A percentile compares a stretch with the other conserved stretches of the same genome.
Evolutionary conservation across 1,140 invertebrate genomes (phyloP).

Genomic region (Druon quercuslanigerum): DNA sequence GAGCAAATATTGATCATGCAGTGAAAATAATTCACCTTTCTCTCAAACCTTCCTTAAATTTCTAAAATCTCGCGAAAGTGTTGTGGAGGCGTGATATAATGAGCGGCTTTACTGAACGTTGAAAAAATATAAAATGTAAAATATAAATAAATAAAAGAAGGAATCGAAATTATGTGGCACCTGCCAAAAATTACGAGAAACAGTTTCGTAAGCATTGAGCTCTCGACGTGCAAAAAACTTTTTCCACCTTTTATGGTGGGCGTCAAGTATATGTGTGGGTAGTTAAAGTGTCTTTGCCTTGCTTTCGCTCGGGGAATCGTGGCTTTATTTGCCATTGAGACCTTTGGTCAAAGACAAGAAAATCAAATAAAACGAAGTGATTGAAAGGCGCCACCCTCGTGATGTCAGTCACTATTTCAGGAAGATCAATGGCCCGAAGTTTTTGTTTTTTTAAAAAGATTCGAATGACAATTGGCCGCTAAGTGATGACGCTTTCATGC

Average conservation of each 20-base stretch:
- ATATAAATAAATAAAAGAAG: neutral
- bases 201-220: neutral
- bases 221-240: constrained; percentile 1
- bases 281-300: neutral
- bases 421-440: constrained; percentile 37
- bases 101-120: neutral
- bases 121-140: too few relatives aligned
- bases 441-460: constrained; percentile 29
- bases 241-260: constrained; percentile 34
- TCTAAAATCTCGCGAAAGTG: neutral
- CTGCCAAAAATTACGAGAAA: constrained; percentile 27
- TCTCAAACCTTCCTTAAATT: neutral
- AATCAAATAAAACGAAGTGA: constrained; percentile 16
- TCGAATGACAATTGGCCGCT: constrained; percentile 4
- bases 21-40: neutral
- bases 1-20: too few relatives aligned
- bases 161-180: constrained; percentile 2
- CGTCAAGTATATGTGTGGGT: constrained; percentile 31
- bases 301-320: constrained; percentile 5
- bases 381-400: constrained; percentile 42
- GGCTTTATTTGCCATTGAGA: constrained; percentile 21
- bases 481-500: neutral
- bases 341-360: neutral
- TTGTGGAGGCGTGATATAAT: constrained; percentile 6
- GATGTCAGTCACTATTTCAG: constrained; percentile 47